phyloP scores from a whole-genome alignment of 2,797 vertebrate species.

The Ctenosaura bakeri region DNA sequence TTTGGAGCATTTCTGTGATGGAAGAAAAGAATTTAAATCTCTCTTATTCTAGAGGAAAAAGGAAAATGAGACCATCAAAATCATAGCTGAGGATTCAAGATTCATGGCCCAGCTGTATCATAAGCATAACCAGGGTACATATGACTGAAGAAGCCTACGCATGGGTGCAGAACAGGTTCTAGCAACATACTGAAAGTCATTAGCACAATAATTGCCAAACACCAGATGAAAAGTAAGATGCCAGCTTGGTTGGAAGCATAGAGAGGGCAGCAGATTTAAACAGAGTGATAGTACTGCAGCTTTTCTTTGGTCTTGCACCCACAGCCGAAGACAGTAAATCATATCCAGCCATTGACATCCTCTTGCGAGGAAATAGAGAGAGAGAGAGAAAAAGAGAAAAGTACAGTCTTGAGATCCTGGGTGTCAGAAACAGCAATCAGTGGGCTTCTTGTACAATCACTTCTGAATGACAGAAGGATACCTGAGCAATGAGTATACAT shows the following conservation, averaged over 20 bases:
- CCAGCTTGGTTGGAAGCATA: not conserved
- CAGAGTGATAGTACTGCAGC: not conserved
- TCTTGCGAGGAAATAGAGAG: not conserved
- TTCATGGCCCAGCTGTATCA: not conserved
- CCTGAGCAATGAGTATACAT: not conserved
- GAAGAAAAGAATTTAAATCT: not conserved
- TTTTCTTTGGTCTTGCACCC: not conserved
- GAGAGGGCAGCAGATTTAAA: not conserved
- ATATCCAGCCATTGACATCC: not conserved
- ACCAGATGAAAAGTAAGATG: not conserved
- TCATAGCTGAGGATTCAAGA: constrained; percentile 9
- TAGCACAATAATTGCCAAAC: not conserved
- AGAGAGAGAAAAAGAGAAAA: not conserved
- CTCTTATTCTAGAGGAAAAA: not conserved
- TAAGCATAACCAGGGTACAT: not conserved
- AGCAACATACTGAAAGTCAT: not conserved
- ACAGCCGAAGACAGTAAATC: not conserved
- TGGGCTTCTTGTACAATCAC: not conserved
- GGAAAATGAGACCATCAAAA: not conserved
- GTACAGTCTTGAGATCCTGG: not conserved
- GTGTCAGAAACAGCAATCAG: not conserved
- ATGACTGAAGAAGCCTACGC: too few relatives aligned
- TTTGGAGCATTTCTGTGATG: constrained; percentile 36
- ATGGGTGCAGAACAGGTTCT: not conserved
- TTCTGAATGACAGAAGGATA: not conserved